A percentile compares a stretch with the other conserved stretches of the same genome.
These are phyloP conservation scores for Trichomalopsis sarcophagae DNA, from an alignment of 1,140 invertebrate genomes.

Conservation along the genomic window DNA sequence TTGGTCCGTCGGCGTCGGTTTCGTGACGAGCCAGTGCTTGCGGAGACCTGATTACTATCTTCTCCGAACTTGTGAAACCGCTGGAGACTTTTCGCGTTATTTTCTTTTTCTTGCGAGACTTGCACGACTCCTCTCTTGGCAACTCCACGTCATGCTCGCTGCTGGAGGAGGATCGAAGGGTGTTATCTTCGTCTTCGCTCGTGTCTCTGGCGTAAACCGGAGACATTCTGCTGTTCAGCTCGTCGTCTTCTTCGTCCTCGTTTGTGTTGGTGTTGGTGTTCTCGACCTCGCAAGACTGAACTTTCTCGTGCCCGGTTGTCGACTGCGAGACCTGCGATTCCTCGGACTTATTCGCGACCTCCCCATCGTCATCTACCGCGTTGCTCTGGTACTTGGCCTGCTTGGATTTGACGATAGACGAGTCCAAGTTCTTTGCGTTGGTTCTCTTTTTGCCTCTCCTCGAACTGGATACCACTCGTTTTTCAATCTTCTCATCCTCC, in stretches of 20 bases:
- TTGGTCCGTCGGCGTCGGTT: slow-evolving; percentile 20
- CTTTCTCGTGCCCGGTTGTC: background rate
- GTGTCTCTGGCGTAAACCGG: slow-evolving; percentile 58
- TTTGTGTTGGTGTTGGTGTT: slow-evolving; percentile 59
- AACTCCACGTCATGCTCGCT: slow-evolving; percentile 51
- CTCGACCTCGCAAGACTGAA: slow-evolving; percentile 38
- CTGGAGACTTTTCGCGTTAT: slow-evolving; percentile 35
- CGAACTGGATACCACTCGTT: background rate
- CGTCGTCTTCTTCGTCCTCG: slow-evolving; percentile 54
- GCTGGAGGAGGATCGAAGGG: slow-evolving; percentile 56
- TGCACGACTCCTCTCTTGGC: background rate
- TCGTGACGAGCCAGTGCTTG: slow-evolving; percentile 55
- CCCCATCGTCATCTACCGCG: background rate
- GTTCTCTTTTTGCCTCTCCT: slow-evolving; percentile 47
- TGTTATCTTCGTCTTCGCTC: background rate
- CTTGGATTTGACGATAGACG: background rate
- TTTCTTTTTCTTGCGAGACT: slow-evolving; percentile 10
- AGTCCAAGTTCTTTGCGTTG: background rate
- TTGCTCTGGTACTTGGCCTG: background rate
- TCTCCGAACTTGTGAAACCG: slow-evolving; percentile 62
- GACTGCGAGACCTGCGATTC: slow-evolving; percentile 10
- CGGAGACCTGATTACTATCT: slow-evolving; percentile 66
- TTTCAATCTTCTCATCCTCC: background rate
- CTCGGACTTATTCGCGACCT: background rate
- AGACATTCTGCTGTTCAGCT: slow-evolving; percentile 61